Conservation (phyloP, 2,113 vertebrate genomes). For the Syngnathus typhle region DNA sequence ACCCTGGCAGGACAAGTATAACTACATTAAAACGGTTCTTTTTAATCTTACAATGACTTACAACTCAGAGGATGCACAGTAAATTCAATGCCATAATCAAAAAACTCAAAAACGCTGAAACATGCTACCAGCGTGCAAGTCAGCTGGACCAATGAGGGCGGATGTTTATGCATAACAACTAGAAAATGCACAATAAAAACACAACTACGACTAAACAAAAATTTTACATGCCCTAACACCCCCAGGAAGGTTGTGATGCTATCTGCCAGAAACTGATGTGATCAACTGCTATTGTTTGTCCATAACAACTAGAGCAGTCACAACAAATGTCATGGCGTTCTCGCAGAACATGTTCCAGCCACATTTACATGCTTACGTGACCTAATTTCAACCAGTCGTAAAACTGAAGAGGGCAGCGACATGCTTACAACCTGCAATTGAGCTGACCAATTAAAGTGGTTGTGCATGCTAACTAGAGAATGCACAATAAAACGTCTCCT, state of each 20-base stretch:
- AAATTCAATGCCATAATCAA: neutral
- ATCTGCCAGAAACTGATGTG: too few relatives aligned
- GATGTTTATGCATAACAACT: neutral
- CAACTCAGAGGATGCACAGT: too few relatives aligned
- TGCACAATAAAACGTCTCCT: neutral
- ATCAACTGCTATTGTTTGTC: too few relatives aligned
- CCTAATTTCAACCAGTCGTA: neutral
- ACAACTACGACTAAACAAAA: neutral
- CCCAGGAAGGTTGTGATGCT: too few relatives aligned
- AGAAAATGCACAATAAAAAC: neutral
- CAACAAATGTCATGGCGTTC: neutral
- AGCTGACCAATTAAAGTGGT: neutral
- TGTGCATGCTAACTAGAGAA: neutral
- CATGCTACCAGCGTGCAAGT: conserved; percentile 13
- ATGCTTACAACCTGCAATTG: neutral
- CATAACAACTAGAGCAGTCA: too few relatives aligned
- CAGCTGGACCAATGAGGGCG: neutral
- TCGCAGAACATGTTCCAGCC: neutral
- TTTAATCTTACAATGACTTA: too few relatives aligned
- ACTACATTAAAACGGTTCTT: too few relatives aligned
- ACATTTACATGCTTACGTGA: neutral
- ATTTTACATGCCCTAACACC: neutral
- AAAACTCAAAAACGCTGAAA: conserved; percentile 14
- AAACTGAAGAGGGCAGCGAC: neutral
- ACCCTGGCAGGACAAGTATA: too few relatives aligned